phyloP scores from a whole-genome alignment of 2,113 vertebrate species.

The Syrrhaptes paradoxus region DNA sequence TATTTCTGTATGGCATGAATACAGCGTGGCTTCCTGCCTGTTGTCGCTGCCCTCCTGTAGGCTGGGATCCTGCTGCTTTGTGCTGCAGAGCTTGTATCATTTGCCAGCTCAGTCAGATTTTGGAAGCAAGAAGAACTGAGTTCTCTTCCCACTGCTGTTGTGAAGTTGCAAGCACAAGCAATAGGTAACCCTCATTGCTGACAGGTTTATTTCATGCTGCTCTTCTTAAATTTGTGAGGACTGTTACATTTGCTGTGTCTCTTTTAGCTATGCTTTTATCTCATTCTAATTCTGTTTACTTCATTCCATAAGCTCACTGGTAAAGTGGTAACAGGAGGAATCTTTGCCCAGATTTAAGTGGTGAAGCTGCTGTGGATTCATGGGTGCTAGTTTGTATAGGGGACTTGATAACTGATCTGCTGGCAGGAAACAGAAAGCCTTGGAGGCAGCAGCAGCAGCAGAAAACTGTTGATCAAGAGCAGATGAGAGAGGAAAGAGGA shows the following conservation, averaged over 20 bases:
- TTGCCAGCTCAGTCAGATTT: background rate
- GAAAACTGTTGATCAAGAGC: background rate
- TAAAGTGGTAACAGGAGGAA: background rate
- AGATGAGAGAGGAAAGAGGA: background rate
- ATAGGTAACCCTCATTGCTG: background rate
- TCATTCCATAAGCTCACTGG: background rate
- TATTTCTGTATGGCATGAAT: background rate
- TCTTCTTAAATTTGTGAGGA: background rate
- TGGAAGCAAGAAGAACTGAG: background rate
- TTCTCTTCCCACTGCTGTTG: background rate
- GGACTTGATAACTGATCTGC: background rate
- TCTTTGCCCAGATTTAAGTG: background rate
- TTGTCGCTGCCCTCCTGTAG: background rate
- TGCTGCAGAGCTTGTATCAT: rapidly evolving
- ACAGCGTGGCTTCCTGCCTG: background rate
- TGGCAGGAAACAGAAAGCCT: background rate
- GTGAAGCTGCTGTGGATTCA: background rate
- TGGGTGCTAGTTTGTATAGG: background rate
- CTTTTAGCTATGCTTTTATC: background rate
- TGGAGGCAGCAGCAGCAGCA: background rate
- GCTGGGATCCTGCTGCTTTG: background rate
- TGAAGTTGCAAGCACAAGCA: background rate
- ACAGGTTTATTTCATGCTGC: background rate
- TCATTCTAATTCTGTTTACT: background rate
- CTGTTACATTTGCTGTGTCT: background rate